Conservation (phyloP, 2,888 invertebrate species). For the Eumacrocentrus americanus region DNA sequence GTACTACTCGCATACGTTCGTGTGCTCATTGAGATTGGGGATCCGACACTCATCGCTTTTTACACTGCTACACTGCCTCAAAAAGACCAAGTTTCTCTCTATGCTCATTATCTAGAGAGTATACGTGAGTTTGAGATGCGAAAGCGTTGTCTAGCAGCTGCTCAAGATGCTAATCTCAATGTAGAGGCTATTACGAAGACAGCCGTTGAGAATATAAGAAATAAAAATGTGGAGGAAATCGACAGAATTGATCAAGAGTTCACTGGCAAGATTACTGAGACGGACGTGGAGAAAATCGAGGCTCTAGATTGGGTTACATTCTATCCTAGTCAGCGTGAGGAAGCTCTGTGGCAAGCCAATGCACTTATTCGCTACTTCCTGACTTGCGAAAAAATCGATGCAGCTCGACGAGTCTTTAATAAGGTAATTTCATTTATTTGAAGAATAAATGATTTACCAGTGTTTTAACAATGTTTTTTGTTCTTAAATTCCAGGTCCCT, state of each 20-base stretch:
- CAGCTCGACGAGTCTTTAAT: slow-evolving; percentile 77
- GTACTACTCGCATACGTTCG: slow-evolving; percentile 78
- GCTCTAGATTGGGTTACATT: slow-evolving; percentile 88
- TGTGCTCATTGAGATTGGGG: slow-evolving; percentile 74
- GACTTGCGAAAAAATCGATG: slow-evolving; percentile 80
- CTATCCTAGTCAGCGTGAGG: slow-evolving; percentile 77
- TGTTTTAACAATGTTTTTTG: too few relatives aligned
- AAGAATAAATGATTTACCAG: background rate
- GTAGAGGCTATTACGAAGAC: slow-evolving; percentile 83
- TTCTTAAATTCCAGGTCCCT: slow-evolving; percentile 65
- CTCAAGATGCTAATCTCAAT: slow-evolving; percentile 77
- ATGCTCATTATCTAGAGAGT: slow-evolving; percentile 73
- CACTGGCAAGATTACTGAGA: slow-evolving; percentile 69
- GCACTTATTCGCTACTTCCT: slow-evolving; percentile 85
- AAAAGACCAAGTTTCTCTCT: slow-evolving; percentile 65
- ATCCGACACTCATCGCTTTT: slow-evolving; percentile 81
- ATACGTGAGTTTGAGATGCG: slow-evolving; percentile 72
- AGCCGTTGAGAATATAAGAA: slow-evolving; percentile 79
- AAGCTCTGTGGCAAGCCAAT: slow-evolving; percentile 87
- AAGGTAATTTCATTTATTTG: too few relatives aligned
- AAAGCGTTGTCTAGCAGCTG: slow-evolving; percentile 72
- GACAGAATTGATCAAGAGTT: slow-evolving; percentile 45
- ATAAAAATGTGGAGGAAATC: slow-evolving; percentile 55
- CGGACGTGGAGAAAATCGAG: slow-evolving; percentile 75
- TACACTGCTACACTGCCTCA: slow-evolving; percentile 82